Conservation (phyloP, 2,888 invertebrate genomes). For the Eledone cirrhosa region DNA sequence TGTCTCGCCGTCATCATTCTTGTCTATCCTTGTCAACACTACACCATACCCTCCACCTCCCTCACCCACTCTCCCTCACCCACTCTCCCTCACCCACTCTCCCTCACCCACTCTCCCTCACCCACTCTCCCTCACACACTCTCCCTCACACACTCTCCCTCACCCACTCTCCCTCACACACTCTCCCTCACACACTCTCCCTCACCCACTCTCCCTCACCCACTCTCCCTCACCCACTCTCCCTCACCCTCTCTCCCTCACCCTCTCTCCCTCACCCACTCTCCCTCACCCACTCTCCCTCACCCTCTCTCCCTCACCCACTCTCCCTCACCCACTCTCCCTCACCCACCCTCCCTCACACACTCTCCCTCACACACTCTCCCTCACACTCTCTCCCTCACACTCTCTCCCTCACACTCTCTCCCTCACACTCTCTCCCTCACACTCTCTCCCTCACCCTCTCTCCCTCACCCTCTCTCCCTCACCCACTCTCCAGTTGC, state of each 20-base stretch:
- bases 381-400: conserved; percentile 3
- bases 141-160: too few relatives aligned
- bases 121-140: too few relatives aligned
- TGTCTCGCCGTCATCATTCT: too few relatives aligned
- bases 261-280: neutral
- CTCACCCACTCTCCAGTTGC: too few relatives aligned
- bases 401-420: neutral
- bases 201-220: neutral
- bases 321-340: too few relatives aligned
- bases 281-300: neutral
- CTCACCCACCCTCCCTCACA: too few relatives aligned
- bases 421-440: neutral
- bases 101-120: neutral
- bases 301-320: neutral
- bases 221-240: neutral
- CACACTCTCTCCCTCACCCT: conserved; percentile 25
- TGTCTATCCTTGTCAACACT: too few relatives aligned
- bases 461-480: neutral
- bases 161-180: too few relatives aligned
- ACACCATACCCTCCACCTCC: conserved; percentile 4
- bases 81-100: neutral
- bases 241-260: neutral
- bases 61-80: conserved; percentile 1
- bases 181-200: too few relatives aligned
- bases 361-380: too few relatives aligned